These are phyloP conservation scores for Neosilurus mollespiculum DNA, from an alignment of 2,797 vertebrate species.

Conservation along the genomic window DNA sequence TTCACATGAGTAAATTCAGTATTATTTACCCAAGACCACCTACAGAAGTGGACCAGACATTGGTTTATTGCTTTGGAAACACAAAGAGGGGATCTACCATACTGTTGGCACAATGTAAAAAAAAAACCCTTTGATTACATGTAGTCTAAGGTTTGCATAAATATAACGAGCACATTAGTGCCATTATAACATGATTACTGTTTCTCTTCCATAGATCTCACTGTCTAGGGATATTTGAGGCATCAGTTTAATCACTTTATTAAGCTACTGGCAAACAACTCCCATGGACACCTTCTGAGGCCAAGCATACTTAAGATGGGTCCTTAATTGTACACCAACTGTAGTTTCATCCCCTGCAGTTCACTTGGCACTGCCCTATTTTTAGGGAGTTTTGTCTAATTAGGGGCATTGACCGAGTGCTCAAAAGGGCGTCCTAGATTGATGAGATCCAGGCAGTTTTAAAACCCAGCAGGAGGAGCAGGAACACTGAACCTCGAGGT, in stretches of 20 bases:
- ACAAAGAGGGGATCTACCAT: neutral
- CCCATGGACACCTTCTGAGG: slow-evolving; percentile 18
- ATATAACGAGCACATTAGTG: neutral
- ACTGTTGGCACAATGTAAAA: neutral
- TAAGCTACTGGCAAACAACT: slow-evolving; percentile 20
- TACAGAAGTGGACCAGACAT: neutral
- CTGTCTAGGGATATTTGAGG: slow-evolving; percentile 10
- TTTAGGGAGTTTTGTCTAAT: slow-evolving; percentile 64
- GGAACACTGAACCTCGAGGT: slow-evolving; percentile 45
- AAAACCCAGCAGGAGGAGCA: slow-evolving; percentile 50
- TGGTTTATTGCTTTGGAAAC: neutral
- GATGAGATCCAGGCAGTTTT: slow-evolving; percentile 62
- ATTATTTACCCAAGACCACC: neutral
- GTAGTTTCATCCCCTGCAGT: slow-evolving; percentile 5
- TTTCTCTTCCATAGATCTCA: slow-evolving; percentile 5
- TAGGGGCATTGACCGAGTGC: slow-evolving; percentile 58
- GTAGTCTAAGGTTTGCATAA: neutral
- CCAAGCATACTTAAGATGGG: slow-evolving; percentile 36
- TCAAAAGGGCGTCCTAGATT: slow-evolving; percentile 65
- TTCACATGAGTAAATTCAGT: neutral
- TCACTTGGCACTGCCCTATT: slow-evolving; percentile 54
- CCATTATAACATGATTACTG: neutral
- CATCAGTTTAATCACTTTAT: slow-evolving; percentile 35
- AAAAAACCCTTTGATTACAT: neutral
- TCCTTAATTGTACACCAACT: slow-evolving; percentile 48